Conservation (phyloP, 2,113 vertebrate genomes). For the Erinaceus europaeus region DNA sequence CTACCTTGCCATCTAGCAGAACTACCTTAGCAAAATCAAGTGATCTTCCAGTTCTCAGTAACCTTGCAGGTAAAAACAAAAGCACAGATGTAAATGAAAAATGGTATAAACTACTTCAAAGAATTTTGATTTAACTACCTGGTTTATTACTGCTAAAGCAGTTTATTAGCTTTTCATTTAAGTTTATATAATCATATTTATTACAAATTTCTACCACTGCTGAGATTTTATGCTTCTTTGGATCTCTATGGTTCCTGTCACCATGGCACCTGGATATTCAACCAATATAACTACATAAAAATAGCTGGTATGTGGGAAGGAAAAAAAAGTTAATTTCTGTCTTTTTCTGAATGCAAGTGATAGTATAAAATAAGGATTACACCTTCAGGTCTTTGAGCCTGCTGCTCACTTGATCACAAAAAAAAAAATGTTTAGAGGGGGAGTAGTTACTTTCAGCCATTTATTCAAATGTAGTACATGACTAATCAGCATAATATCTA, state of each 20-base stretch:
- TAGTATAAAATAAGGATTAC: not conserved
- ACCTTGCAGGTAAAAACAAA: not conserved
- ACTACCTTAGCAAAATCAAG: not conserved
- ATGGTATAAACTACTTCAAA: not conserved
- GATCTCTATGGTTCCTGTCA: constrained; percentile 6
- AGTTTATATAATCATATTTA: not conserved
- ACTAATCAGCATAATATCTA: not conserved
- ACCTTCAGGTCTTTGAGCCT: not conserved
- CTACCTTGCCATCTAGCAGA: not conserved
- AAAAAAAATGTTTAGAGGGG: not conserved
- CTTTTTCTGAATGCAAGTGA: not conserved
- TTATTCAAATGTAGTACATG: not conserved
- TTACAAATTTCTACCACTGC: not conserved
- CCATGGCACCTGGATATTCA: constrained; percentile 16
- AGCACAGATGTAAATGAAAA: not conserved
- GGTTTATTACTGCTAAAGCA: not conserved
- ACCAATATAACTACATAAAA: not conserved
- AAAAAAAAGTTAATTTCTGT: not conserved
- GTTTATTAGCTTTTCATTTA: not conserved
- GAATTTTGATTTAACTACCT: not conserved
- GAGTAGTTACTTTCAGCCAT: not conserved
- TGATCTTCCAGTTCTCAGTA: not conserved
- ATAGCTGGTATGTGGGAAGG: constrained; percentile 14
- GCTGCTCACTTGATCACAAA: not conserved
- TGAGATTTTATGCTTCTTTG: not conserved